Evolutionary conservation across 2,113 vertebrate species (phyloP), one percentile per base, ranked within the genome.

Genomic region (Thinocorus orbignyianus): DNA sequence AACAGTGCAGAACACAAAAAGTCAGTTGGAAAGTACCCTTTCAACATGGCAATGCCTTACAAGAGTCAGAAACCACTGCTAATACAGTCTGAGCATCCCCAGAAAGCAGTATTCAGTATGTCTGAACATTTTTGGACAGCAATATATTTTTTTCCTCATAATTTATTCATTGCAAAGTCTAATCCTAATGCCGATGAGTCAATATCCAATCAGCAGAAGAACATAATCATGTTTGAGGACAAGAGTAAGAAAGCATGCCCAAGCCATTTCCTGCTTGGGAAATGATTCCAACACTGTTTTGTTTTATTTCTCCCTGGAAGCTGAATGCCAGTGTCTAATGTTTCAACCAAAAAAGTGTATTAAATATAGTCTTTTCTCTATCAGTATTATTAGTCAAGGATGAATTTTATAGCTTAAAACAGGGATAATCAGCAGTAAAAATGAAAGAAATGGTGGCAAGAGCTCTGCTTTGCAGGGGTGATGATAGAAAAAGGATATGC

Each of bases 221-320:
- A 89, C 30, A 90, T 81, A 95, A 71, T 92, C 86, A 66, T 81
- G 33, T 93, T 84, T 86, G 66, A 93, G 89, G 81, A 85, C 54
- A 76, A 91, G 79, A 93, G 62, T 61, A 95, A 48, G 57, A 88
- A 95, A 93, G 86, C 72, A 69, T 62, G 68, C n/a, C 92, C 55
- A 86, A 91, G 66, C 57, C 91, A 95, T 96, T 95, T 97, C 80
- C 86, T 95, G 92, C 61, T 95, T 96, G 97, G 81, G 33, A 93
- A 94, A 79, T 86, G 49, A 94, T 86, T 96, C 49, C 48, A 81
- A 42, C 17, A 57, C 14, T 6, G 5, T 85, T 77, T 88, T 41
- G n/a, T 83, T 94, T 92, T 92, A 33, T 94, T 96, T 93, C 39
- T 86, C 78, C 81, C 86, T 81, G 64, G 76, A 95, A 94, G 55